Evolutionary conservation across 2,888 invertebrate genomes (phyloP).

Genomic region (Leucophenga montana): DNA sequence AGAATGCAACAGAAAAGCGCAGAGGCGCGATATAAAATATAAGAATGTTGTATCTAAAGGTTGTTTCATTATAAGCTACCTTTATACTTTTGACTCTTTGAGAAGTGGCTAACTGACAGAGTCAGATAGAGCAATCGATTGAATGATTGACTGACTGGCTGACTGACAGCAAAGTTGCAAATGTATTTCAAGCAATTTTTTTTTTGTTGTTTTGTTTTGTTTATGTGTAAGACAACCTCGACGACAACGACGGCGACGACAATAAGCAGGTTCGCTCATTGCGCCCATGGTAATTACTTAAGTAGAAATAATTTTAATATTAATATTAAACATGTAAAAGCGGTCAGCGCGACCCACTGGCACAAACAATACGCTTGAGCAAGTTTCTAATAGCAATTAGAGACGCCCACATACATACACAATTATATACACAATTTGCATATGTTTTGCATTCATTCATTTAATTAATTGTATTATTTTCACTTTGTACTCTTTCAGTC

Average conservation of each 20-base stretch:
- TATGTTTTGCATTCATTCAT: neutral
- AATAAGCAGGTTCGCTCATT: too few relatives aligned
- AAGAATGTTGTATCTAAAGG: neutral
- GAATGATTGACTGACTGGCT: conserved; percentile 6
- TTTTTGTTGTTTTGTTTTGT: too few relatives aligned
- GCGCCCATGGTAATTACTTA: too few relatives aligned
- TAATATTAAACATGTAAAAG: too few relatives aligned
- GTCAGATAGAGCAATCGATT: neutral
- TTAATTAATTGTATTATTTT: conserved; percentile 22
- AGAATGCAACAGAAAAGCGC: conserved; percentile 5
- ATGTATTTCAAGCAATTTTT: neutral
- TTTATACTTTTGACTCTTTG: too few relatives aligned
- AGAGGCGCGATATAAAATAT: neutral
- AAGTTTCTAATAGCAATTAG: neutral
- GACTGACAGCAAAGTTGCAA: conserved; percentile 11
- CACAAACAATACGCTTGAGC: too few relatives aligned
- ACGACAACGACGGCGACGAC: too few relatives aligned
- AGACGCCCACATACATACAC: neutral
- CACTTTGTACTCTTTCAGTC: conserved; percentile 55
- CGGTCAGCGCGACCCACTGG: too few relatives aligned
- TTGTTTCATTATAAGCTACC: too few relatives aligned
- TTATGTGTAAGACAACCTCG: too few relatives aligned
- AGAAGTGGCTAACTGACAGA: conserved; percentile 8
- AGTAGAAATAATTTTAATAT: too few relatives aligned
- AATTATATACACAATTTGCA: conserved; percentile 2